These are phyloP conservation scores for Copidosoma floridanum DNA, from an alignment of 1,140 invertebrate species.

Conservation along the genomic window DNA sequence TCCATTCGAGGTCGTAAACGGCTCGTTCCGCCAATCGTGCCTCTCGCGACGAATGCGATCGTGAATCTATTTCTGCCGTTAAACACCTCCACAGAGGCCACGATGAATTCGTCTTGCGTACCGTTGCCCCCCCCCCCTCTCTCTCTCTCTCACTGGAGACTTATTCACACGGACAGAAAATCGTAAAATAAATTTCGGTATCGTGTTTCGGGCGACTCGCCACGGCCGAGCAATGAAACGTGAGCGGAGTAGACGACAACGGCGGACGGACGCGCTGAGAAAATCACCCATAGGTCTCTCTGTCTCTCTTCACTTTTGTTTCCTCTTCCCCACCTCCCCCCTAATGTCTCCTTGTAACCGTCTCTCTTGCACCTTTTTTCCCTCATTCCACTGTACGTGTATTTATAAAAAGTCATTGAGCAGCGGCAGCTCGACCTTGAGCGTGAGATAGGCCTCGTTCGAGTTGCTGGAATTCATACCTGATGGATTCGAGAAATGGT, in stretches of 20 bases:
- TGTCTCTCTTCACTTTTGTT: background rate
- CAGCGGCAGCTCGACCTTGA: slow-evolving; percentile 46
- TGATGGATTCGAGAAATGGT: background rate
- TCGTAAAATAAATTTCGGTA: slow-evolving; percentile 21
- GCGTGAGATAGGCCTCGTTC: slow-evolving; percentile 30
- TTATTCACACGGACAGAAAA: no score
- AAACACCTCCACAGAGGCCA: background rate
- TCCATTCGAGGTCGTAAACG: background rate
- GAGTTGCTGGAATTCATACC: slow-evolving; percentile 27
- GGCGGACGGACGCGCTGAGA: slow-evolving; percentile 13
- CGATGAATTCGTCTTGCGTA: background rate
- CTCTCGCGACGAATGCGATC: background rate
- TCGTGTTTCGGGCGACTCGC: slow-evolving; percentile 8
- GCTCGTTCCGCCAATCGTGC: background rate
- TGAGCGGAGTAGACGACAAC: slow-evolving; percentile 24
- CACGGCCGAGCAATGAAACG: background rate
- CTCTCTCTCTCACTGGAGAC: no score
- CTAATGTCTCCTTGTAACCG: background rate
- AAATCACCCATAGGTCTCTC: slow-evolving; percentile 7
- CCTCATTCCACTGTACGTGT: background rate
- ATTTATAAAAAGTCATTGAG: slow-evolving; percentile 4
- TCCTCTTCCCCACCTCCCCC: background rate
- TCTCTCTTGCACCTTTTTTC: background rate
- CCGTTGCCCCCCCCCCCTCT: no score
- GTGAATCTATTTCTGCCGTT: background rate